A percentile compares a stretch with the other conserved stretches of the same genome.
Evolutionary conservation across 2,888 invertebrate genomes (phyloP).

Genomic region (Epinotia bilunana): DNA sequence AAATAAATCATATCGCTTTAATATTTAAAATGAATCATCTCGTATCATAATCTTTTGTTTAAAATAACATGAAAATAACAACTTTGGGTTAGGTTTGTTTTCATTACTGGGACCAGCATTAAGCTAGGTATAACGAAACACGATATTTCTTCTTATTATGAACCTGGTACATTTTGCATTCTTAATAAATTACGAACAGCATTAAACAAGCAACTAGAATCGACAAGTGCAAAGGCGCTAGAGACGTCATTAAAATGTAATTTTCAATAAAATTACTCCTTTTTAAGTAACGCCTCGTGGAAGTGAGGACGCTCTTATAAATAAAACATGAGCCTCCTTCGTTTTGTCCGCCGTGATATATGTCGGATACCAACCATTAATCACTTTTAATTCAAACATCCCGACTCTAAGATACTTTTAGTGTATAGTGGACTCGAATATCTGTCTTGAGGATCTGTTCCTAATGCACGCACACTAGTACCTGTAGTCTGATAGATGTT

Average conservation of each 20-base stretch:
- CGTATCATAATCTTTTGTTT: too few relatives aligned
- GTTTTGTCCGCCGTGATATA: slow-evolving; percentile 57
- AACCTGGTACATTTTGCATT: too few relatives aligned
- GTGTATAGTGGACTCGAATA: slow-evolving; percentile 8
- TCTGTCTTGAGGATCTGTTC: not conserved
- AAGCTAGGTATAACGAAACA: too few relatives aligned
- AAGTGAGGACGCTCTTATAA: slow-evolving; percentile 1
- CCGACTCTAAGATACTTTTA: slow-evolving; percentile 33
- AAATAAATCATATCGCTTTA: too few relatives aligned
- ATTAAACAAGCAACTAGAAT: not conserved
- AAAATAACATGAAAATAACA: too few relatives aligned
- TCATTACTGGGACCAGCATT: too few relatives aligned
- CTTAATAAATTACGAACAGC: too few relatives aligned
- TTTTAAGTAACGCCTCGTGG: not conserved
- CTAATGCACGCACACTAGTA: not conserved
- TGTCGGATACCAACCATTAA: slow-evolving; percentile 52
- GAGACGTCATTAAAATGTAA: not conserved
- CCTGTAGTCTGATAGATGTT: not conserved
- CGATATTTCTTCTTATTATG: too few relatives aligned
- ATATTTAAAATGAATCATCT: too few relatives aligned
- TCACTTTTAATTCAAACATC: slow-evolving; percentile 51
- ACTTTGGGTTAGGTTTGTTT: too few relatives aligned
- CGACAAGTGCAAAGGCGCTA: not conserved
- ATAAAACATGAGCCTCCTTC: slow-evolving; percentile 44
- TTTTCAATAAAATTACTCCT: not conserved